phyloP scores from a whole-genome alignment of 2,888 invertebrate genomes.

The Papilio elwesi region DNA sequence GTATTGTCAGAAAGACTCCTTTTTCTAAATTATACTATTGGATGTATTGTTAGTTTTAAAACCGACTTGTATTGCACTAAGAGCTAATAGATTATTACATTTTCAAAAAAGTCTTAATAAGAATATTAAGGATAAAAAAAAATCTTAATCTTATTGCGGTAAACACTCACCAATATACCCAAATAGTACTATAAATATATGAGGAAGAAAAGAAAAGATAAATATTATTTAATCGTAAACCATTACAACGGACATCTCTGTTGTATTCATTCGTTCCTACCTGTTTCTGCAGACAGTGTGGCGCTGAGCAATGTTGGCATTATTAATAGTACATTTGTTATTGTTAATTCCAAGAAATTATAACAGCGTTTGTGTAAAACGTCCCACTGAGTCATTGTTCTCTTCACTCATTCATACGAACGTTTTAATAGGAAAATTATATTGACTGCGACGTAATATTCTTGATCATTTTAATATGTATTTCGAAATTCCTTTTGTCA shows the following conservation, averaged over 20 bases:
- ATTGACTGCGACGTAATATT: slow-evolving; percentile 27
- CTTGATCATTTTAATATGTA: slow-evolving; percentile 33
- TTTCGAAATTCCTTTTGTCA: not conserved
- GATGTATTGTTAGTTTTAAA: too few species aligned
- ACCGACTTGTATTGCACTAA: too few species aligned
- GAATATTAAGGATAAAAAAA: too few species aligned
- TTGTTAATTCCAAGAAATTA: slow-evolving; percentile 42
- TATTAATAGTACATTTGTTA: slow-evolving; percentile 42
- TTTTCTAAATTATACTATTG: too few species aligned
- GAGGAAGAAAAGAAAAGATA: not conserved
- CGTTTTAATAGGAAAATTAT: slow-evolving; percentile 42
- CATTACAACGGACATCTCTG: not conserved
- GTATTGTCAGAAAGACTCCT: too few species aligned
- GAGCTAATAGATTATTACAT: too few species aligned
- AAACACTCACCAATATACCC: too few species aligned
- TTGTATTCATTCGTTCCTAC: not conserved
- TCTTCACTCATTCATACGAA: slow-evolving; percentile 47
- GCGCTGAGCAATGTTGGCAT: slow-evolving; percentile 27
- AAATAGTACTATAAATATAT: too few species aligned
- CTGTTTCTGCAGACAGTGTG: slow-evolving; percentile 30
- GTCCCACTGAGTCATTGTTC: slow-evolving; percentile 53
- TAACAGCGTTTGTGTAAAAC: slow-evolving; percentile 41
- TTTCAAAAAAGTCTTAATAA: too few species aligned
- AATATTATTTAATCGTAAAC: not conserved
- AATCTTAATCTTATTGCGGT: too few species aligned